Evolutionary conservation across 2,113 vertebrate species (phyloP).

Genomic region (Grus americana): DNA sequence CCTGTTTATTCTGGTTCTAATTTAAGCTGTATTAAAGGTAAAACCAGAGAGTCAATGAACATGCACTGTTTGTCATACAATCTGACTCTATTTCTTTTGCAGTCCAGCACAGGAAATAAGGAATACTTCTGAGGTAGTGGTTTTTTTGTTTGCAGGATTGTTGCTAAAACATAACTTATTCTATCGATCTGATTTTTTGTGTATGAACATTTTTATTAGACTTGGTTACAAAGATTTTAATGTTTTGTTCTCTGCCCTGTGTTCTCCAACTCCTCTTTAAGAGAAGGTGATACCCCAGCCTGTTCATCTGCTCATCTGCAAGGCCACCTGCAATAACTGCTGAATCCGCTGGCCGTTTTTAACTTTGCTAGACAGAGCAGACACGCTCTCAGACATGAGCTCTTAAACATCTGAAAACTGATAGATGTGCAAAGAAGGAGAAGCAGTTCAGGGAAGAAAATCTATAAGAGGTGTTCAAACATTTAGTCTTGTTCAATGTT

Average conservation of each 20-base stretch:
- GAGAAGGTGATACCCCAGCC: not conserved
- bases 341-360: not conserved
- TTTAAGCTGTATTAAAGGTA: not conserved
- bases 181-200: not conserved
- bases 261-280: not conserved
- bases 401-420: not conserved
- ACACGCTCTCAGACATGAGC: rapidly evolving
- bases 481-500: not conserved
- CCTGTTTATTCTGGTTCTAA: not conserved
- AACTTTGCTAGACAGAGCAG: not conserved
- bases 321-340: not conserved
- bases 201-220: not conserved
- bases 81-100: not conserved
- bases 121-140: not conserved
- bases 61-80: not conserved
- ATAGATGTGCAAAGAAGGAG: not conserved
- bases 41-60: not conserved
- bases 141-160: not conserved
- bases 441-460: not conserved
- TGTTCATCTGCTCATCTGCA: not conserved
- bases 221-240: not conserved
- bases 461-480: not conserved
- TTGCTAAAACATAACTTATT: not conserved
- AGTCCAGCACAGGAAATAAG: not conserved
- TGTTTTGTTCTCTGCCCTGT: not conserved